Conservation (phyloP, 2,113 vertebrate species). For the Zeus faber region DNA sequence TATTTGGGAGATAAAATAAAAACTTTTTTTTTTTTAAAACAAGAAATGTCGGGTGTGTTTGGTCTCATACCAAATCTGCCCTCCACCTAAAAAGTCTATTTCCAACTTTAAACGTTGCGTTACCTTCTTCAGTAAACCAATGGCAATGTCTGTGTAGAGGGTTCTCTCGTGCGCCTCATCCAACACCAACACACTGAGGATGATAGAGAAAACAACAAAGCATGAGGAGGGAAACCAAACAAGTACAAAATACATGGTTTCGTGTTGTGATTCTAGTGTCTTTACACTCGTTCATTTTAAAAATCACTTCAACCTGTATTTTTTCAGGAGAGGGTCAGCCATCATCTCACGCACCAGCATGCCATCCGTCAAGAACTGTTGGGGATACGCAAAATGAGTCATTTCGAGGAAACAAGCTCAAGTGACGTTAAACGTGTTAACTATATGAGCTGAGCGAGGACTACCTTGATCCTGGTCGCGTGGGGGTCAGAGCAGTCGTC, state of each 20-base stretch:
- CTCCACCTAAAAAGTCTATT: no score
- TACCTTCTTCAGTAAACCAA: conserved; percentile 97
- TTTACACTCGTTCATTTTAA: not conserved
- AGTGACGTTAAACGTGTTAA: not conserved
- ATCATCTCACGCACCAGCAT: conserved; percentile 99
- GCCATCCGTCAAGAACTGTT: conserved; percentile 95
- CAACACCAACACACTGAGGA: conserved; percentile 87
- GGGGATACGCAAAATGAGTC: not conserved
- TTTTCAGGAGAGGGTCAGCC: conserved; percentile 93
- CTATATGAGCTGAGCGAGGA: no score
- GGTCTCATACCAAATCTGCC: not conserved
- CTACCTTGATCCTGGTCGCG: conserved; percentile 93
- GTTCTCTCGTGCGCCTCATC: conserved; percentile 98
- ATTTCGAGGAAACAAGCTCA: conserved; percentile 1
- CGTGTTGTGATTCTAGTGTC: not conserved
- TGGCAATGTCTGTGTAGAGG: conserved; percentile 94
- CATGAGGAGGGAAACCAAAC: not conserved
- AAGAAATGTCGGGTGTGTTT: no score
- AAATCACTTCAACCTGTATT: conserved; percentile 83
- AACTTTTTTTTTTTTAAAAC: no score
- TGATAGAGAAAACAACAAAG: conserved; percentile 13
- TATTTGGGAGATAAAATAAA: conserved; percentile 39
- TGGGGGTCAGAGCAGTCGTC: conserved; percentile 92
- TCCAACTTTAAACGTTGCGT: no score
- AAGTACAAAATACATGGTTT: not conserved